Conservation (phyloP, 2,888 invertebrate genomes). For the Leptopilina syphax region DNA sequence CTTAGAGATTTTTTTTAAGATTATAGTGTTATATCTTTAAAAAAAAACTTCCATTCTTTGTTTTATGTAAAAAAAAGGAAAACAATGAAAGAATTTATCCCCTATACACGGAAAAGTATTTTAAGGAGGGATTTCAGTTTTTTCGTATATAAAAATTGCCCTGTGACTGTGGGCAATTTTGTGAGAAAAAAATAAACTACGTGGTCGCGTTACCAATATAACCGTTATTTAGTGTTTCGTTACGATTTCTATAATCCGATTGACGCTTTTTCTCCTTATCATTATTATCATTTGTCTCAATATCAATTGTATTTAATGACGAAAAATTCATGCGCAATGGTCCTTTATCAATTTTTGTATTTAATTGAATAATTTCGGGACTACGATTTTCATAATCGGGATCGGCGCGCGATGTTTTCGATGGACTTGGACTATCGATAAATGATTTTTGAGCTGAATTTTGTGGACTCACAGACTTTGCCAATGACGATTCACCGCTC, state of each 20-base stretch:
- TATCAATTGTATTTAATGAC: constrained; percentile 65
- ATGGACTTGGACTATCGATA: constrained; percentile 60
- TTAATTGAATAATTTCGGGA: constrained; percentile 65
- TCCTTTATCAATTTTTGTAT: constrained; percentile 55
- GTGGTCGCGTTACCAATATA: constrained; percentile 71
- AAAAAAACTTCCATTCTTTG: constrained; percentile 34
- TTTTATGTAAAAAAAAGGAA: constrained; percentile 30
- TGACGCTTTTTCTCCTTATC: constrained; percentile 57
- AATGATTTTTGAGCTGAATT: constrained; percentile 59
- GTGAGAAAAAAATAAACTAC: constrained; percentile 60
- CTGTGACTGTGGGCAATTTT: constrained; percentile 19
- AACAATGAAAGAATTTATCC: constrained; percentile 5
- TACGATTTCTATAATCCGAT: constrained; percentile 64
- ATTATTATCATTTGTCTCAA: constrained; percentile 58
- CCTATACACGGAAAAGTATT: too few relatives aligned
- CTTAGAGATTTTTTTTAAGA: neutral
- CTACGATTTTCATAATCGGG: constrained; percentile 73
- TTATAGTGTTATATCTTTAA: constrained; percentile 8
- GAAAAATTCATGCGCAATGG: constrained; percentile 65
- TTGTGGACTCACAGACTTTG: constrained; percentile 68
- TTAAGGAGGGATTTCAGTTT: neutral
- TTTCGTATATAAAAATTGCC: neutral
- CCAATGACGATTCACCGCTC: constrained; percentile 64
- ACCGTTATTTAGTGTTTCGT: constrained; percentile 71
- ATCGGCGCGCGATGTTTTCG: constrained; percentile 53